Evolutionary conservation across 1,140 invertebrate species (phyloP).

Genomic region (Zelostemma sp.): DNA sequence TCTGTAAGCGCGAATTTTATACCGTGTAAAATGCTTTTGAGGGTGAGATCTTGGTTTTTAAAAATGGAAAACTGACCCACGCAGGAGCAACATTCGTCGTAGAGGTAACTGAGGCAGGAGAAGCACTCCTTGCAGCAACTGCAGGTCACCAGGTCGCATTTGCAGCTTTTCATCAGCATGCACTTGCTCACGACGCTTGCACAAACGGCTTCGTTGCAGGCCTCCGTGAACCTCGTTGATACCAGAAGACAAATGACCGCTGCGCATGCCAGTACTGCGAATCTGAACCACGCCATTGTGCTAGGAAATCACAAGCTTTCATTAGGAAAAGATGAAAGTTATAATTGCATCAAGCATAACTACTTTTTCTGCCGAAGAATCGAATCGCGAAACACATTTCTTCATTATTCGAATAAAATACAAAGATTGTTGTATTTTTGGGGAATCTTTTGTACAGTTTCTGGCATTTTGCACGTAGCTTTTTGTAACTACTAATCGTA

Average conservation of each 20-base stretch:
- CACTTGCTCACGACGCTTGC: conserved; percentile 96
- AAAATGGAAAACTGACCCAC: conserved; percentile 86
- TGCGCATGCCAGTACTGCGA: conserved; percentile 29
- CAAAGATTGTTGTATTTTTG: too few species aligned
- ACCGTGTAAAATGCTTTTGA: too few species aligned
- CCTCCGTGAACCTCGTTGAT: conserved; percentile 47
- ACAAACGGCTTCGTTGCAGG: conserved; percentile 91
- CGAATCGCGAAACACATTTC: too few species aligned
- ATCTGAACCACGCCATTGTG: conserved; percentile 53
- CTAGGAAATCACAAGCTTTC: conserved; percentile 33
- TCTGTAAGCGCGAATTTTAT: conserved; percentile 73
- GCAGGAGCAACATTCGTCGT: conserved; percentile 95
- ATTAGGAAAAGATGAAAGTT: too few species aligned
- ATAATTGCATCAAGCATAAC: too few species aligned
- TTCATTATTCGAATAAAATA: too few species aligned
- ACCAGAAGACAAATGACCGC: conserved; percentile 44
- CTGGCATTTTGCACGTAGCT: too few species aligned
- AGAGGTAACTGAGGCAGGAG: conserved; percentile 88
- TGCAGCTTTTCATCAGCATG: conserved; percentile 94
- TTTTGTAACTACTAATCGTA: too few species aligned
- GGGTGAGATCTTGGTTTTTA: too few species aligned
- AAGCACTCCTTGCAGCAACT: conserved; percentile 94
- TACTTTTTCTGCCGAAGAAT: too few species aligned
- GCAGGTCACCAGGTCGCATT: conserved; percentile 88
- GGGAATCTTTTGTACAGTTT: too few species aligned